Base-by-base conservation (phyloP, 2,888 invertebrate species). In the Hoplodrina ambigua region DNA sequence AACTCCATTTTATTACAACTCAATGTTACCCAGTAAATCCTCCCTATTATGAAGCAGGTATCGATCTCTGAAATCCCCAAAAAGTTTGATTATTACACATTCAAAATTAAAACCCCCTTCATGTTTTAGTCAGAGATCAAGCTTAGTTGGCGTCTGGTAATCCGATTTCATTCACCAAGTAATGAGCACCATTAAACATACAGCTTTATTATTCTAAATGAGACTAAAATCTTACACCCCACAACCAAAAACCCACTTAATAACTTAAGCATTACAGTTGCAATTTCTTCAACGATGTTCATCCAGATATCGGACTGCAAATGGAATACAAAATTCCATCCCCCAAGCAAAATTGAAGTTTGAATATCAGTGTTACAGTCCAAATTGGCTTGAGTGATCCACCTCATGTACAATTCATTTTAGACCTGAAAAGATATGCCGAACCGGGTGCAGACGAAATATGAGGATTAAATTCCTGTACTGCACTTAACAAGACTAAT, bases 401-500 rank as follows among this genome's bases (percentile, higher is more conserved):
- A 72, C 63, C 85, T 87, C 82, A 88, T 89, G 85, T 87, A 85
- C 87, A 87, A 91, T 92, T 91, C 89, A 92, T 92, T 93, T 89
- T 88, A 89, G 90, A 92, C 89, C 91, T 93, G 91, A 91, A 94
- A 93, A 95, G 94, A 95, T 94, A 93, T 93, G 92, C 93, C 92
- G 92, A 94, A 92, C 91, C 90, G 88, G 85, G 88, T 86, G 92
- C 93, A 94, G 94, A 93, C 94, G 95, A 95, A 95, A 95, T 95
- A 96, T 95, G 94, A 94, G 95, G 94, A 95, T 95, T 95, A 95
- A 95, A 96, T 94, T 96, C 94, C 94, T 92, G 94, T 92, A 94
- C 92, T 94, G 94, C 94, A 94, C 93, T 95, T 95, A 95, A 95
- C 94, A 92, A 94, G 94, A 92, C 94, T 94, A 95, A 95, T 95